phyloP scores from a whole-genome alignment of 2,113 vertebrate species.

The Gambusia affinis region DNA sequence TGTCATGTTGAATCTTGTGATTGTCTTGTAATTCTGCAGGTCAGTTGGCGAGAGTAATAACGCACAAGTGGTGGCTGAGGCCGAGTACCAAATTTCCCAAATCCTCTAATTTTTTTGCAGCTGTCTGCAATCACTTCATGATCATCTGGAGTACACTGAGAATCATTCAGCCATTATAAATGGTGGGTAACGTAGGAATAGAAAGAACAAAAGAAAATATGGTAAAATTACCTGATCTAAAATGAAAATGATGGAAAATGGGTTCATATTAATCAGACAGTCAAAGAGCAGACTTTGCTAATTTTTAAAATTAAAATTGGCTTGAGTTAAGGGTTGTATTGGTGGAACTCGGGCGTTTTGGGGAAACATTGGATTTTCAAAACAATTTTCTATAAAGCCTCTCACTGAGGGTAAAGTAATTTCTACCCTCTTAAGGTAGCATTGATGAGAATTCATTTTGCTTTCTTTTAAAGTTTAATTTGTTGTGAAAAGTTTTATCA shows the following conservation, averaged over 20 bases:
- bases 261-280: neutral
- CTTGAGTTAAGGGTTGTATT: neutral
- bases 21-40: constrained; percentile 27
- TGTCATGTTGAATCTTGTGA: neutral
- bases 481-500: too few relatives aligned
- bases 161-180: constrained; percentile 1
- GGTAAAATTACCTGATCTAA: neutral
- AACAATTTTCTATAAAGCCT: neutral
- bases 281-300: neutral
- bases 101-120: neutral
- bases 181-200: neutral
- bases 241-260: neutral
- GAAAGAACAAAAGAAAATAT: neutral
- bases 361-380: neutral
- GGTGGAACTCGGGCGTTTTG: neutral
- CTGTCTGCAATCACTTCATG: constrained; percentile 25
- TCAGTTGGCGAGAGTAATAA: neutral
- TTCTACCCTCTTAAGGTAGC: neutral
- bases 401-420: neutral
- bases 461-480: too few relatives aligned
- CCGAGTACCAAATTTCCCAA: neutral
- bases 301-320: neutral
- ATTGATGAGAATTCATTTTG: too few relatives aligned
- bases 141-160: neutral
- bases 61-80: constrained; percentile 10